A percentile compares a stretch with the other conserved stretches of the same genome.
Conservation (phyloP, 2,888 invertebrate genomes). For the Drymonia ruficornis region DNA sequence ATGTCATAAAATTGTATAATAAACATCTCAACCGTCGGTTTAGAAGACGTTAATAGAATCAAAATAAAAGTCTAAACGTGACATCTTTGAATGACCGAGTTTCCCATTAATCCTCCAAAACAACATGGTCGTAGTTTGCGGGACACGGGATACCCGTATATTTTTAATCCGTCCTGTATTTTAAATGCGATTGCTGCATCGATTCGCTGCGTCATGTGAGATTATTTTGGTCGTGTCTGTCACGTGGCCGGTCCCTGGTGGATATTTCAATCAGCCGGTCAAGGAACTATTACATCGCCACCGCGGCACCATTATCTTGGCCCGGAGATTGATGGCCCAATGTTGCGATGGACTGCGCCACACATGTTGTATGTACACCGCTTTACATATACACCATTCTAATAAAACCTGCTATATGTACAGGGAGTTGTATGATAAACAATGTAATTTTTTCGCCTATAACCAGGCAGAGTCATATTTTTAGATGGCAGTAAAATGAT, state of each 20-base stretch:
- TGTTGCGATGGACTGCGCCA: slow-evolving; percentile 64
- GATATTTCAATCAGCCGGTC: slow-evolving; percentile 73
- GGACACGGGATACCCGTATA: slow-evolving; percentile 16
- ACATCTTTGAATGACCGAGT: slow-evolving; percentile 7
- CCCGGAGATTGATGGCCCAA: slow-evolving; percentile 73
- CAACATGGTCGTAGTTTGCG: slow-evolving; percentile 5
- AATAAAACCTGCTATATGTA: slow-evolving; percentile 29
- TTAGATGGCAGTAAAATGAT: slow-evolving; percentile 41
- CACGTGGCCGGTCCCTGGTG: slow-evolving; percentile 38
- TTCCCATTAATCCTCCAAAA: slow-evolving; percentile 19
- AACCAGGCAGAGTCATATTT: slow-evolving; percentile 27
- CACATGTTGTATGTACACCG: slow-evolving; percentile 33
- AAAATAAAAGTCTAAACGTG: neutral
- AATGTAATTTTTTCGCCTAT: slow-evolving; percentile 13
- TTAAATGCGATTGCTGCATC: slow-evolving; percentile 35
- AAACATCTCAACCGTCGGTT: no score
- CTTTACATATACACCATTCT: slow-evolving; percentile 22
- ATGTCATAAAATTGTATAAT: neutral
- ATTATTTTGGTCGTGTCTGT: slow-evolving; percentile 44
- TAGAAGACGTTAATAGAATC: no score
- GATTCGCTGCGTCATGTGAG: slow-evolving; percentile 40
- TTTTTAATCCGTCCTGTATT: slow-evolving; percentile 30
- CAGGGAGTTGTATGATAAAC: slow-evolving; percentile 42
- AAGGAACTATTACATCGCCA: slow-evolving; percentile 71
- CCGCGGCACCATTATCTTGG: slow-evolving; percentile 68